Base-by-base conservation (phyloP, 2,113 vertebrate species). In the Spermophilus dauricus region DNA sequence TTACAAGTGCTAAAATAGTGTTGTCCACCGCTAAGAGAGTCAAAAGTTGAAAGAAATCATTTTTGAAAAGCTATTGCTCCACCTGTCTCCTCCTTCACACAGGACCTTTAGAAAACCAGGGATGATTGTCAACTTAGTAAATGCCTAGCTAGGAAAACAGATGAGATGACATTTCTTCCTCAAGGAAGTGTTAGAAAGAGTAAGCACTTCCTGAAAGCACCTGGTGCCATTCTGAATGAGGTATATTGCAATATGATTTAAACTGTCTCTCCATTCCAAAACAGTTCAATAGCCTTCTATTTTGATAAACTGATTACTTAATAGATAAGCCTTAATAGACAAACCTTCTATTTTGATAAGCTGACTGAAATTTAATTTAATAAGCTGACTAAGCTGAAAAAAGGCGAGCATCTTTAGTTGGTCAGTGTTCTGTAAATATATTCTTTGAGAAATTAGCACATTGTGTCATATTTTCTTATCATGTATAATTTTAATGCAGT, bases 1-100 rank as follows among this genome's bases (percentile, higher is more conserved):
- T 88, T 63, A 37, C 42, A 72, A 53, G 22, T 72, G 39, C 61
- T 28, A 48, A 61, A 11, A 70, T 20, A 24, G 1, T 42, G 18
- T 14, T 84, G 78, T 89, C 14, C 18, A 28, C 53, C 72, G 24
- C 28, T 12, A 42, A 18, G 32, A 72, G 51, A 4, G 42, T 53
- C 22, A 88, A 80, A 80, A 63, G n/a, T 26, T 7, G 24, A 56
- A 4, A 72, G 17, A 78, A 63, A 84, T 4, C n/a, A 32, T 73
- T 83, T 91, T 18, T 83, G 72, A 77, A 91, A 77, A 48, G 9
- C 4, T 72, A 18, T 63, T 63, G 7, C 5, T 87, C 42, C 6
- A 75, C 1, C 10, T 48, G 4, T 13, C 3, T n/a, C 39, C 61
- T 1, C 18, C 13, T 14, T 3, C 3, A 61, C 8, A 11, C 4